A percentile compares a stretch with the other conserved stretches of the same genome.
Evolutionary conservation across 2,113 vertebrate genomes (phyloP).

Genomic region (Xerus inauris): DNA sequence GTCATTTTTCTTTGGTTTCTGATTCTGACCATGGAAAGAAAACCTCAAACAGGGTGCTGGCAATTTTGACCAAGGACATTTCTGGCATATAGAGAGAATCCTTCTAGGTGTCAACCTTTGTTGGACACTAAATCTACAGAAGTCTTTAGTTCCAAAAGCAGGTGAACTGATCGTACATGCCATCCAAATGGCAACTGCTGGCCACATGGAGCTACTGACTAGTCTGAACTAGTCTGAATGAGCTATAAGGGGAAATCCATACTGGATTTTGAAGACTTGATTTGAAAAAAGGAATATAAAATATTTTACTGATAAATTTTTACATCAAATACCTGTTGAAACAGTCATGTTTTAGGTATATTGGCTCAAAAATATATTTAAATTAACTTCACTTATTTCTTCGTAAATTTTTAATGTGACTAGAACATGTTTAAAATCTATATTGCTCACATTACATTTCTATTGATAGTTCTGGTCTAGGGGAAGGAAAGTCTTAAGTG

Average conservation of each 20-base stretch:
- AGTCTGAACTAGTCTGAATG: not conserved
- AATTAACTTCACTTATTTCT: not conserved
- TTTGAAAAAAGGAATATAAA: not conserved
- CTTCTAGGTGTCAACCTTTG: not conserved
- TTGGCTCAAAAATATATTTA: not conserved
- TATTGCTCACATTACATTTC: not conserved
- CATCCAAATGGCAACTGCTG: not conserved
- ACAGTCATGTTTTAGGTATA: slow-evolving; percentile 20
- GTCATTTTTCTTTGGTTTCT: not conserved
- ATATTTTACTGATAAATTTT: not conserved
- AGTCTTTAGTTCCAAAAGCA: not conserved
- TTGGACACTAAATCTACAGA: not conserved
- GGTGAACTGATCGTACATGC: not conserved
- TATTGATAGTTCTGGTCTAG: not conserved
- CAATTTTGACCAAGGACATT: not conserved
- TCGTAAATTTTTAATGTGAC: not conserved
- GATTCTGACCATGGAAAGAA: not conserved
- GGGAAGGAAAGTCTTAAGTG: not conserved
- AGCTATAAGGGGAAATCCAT: not conserved
- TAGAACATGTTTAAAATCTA: not conserved
- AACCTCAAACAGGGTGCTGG: not conserved
- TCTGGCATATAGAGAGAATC: not conserved
- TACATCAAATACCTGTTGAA: not conserved
- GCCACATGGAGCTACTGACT: not conserved
- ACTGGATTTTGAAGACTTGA: not conserved